A percentile compares a stretch with the other conserved stretches of the same genome.
phyloP scores from a whole-genome alignment of 2,888 invertebrate genomes.

The Plebejus melissa region DNA sequence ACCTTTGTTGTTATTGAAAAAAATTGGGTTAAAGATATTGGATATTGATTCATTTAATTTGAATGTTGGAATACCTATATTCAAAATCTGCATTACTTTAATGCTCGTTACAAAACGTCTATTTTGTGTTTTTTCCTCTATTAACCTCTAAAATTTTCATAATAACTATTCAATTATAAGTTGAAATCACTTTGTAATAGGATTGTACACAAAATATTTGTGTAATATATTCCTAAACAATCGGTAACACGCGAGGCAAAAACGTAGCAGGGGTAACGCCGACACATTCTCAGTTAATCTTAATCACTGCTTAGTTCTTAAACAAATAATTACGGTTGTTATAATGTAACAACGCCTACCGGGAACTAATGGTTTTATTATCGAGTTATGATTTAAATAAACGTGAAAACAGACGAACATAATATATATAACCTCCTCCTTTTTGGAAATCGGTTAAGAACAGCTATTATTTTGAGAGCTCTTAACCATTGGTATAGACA shows the following conservation, averaged over 20 bases:
- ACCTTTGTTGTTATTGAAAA: no score
- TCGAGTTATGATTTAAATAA: background rate
- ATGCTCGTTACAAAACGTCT: background rate
- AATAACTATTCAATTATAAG: background rate
- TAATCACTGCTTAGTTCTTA: conserved; percentile 22
- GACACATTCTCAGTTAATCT: conserved; percentile 21
- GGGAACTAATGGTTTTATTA: conserved; percentile 13
- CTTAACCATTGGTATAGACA: background rate
- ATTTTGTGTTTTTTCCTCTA: background rate
- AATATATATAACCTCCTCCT: no score
- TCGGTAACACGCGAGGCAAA: conserved; percentile 11
- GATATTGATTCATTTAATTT: no score
- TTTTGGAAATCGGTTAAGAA: no score
- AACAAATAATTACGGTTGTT: conserved; percentile 17
- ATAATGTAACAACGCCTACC: conserved; percentile 12
- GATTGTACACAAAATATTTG: conserved; percentile 22
- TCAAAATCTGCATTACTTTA: no score
- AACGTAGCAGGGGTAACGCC: conserved; percentile 8
- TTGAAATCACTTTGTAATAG: background rate
- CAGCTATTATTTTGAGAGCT: background rate
- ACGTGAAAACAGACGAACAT: background rate
- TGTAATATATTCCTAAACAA: conserved; percentile 25
- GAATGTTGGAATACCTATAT: no score
- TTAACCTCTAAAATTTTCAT: background rate
- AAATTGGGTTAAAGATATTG: no score